Evolutionary conservation across 2,113 vertebrate genomes (phyloP).

Genomic region (Platichthys flesus): DNA sequence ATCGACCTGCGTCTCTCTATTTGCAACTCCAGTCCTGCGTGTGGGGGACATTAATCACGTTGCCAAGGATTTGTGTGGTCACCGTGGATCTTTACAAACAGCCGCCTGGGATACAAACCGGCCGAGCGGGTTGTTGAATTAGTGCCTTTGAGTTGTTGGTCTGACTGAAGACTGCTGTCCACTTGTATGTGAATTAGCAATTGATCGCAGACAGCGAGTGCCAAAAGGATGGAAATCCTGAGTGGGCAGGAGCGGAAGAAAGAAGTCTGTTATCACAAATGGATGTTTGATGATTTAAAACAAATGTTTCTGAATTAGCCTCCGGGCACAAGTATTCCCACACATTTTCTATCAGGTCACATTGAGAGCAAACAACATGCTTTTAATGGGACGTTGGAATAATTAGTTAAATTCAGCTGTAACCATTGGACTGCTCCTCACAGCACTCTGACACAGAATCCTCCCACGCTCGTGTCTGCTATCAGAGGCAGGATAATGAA

Average conservation of each 20-base stretch:
- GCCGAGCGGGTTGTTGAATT: slow-evolving; percentile 77
- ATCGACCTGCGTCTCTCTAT: slow-evolving; percentile 77
- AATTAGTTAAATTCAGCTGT: slow-evolving; percentile 56
- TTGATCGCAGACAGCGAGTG: slow-evolving; percentile 74
- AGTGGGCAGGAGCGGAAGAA: slow-evolving; percentile 38
- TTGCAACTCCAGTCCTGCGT: slow-evolving; percentile 50
- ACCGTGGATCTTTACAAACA: slow-evolving; percentile 76
- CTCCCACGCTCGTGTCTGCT: slow-evolving; percentile 57
- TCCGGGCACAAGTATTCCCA: slow-evolving; percentile 2
- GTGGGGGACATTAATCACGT: slow-evolving; percentile 72
- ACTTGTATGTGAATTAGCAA: slow-evolving; percentile 78
- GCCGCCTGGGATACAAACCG: slow-evolving; percentile 77
- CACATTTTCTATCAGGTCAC: slow-evolving; percentile 49
- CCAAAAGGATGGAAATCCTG: slow-evolving; percentile 61
- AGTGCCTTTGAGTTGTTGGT: slow-evolving; percentile 74
- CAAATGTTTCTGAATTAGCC: slow-evolving; percentile 30
- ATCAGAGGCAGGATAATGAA: slow-evolving; percentile 61
- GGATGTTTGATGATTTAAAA: slow-evolving; percentile 55
- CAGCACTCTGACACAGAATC: slow-evolving; percentile 52
- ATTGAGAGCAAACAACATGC: slow-evolving; percentile 32
- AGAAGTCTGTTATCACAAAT: slow-evolving; percentile 48
- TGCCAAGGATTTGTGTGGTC: slow-evolving; percentile 69
- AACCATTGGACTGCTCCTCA: slow-evolving; percentile 38
- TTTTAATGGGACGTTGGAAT: slow-evolving; percentile 60
- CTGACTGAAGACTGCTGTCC: slow-evolving; percentile 74